A percentile compares a stretch with the other conserved stretches of the same genome.
Evolutionary conservation across 2,797 vertebrate genomes (phyloP).

Genomic region (Salarias fasciatus): DNA sequence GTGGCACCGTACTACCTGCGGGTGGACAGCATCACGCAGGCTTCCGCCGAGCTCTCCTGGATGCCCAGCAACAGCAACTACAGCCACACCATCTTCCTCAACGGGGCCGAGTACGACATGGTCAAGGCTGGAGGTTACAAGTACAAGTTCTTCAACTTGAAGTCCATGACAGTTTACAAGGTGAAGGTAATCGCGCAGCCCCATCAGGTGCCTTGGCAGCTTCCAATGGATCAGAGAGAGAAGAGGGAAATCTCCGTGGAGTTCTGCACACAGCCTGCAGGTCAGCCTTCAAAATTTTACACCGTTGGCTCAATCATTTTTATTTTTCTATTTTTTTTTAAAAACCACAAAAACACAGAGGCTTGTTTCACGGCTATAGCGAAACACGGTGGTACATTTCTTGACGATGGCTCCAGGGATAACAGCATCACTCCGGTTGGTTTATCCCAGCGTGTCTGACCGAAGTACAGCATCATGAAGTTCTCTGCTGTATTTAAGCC

Average conservation of each 20-base stretch:
- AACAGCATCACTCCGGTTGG: too few relatives aligned
- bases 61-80: slow-evolving; percentile 98
- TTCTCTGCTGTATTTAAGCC: too few relatives aligned
- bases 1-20: slow-evolving; percentile 93
- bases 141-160: slow-evolving; percentile 94
- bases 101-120: slow-evolving; percentile 92
- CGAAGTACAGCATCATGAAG: too few relatives aligned
- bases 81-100: slow-evolving; percentile 95
- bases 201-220: slow-evolving; percentile 99
- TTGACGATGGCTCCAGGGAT: too few relatives aligned
- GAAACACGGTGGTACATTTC: too few relatives aligned
- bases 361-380: background rate
- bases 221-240: slow-evolving; percentile 93
- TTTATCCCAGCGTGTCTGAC: too few relatives aligned
- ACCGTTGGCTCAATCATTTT: slow-evolving; percentile 3
- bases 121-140: slow-evolving; percentile 92
- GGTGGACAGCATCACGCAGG: slow-evolving; percentile 91
- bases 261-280: slow-evolving; percentile 95
- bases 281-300: slow-evolving; percentile 73
- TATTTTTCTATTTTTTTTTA: slow-evolving; percentile 2
- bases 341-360: background rate
- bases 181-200: slow-evolving; percentile 93
- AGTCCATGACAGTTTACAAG: slow-evolving; percentile 92
- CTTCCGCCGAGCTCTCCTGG: slow-evolving; percentile 93
- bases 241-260: slow-evolving; percentile 94